A percentile compares a stretch with the other conserved stretches of the same genome.
phyloP scores from a whole-genome alignment of 2,797 vertebrate genomes.

The Streptopelia turtur region DNA sequence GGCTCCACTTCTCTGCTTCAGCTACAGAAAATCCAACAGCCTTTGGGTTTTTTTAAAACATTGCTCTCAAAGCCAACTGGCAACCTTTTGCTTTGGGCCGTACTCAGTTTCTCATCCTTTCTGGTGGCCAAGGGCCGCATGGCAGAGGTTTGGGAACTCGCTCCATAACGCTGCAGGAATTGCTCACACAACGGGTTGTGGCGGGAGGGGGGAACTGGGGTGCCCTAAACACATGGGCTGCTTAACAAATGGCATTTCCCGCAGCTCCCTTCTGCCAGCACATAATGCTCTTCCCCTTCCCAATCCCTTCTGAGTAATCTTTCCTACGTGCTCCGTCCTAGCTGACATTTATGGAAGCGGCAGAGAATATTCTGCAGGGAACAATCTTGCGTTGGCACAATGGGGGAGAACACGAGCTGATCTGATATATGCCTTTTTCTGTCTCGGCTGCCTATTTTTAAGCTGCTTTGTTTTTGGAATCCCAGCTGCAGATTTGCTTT shows the following conservation, averaged over 20 bases:
- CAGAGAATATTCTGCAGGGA: constrained; percentile 23
- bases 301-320: neutral
- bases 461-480: constrained; percentile 29
- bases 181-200: neutral
- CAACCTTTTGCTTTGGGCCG: neutral
- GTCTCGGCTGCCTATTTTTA: constrained; percentile 23
- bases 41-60: too few species aligned
- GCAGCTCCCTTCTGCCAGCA: neutral
- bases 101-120: neutral
- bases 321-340: neutral
- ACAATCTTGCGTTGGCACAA: neutral
- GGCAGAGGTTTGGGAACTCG: neutral
- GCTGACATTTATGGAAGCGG: constrained; percentile 31
- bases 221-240: neutral
- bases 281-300: neutral
- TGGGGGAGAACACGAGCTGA: neutral
- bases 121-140: neutral
- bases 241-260: neutral
- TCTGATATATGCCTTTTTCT: neutral
- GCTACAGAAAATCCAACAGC: neutral
- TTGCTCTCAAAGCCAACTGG: neutral
- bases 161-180: neutral
- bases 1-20: neutral
- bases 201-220: neutral
- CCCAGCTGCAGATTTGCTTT: constrained; percentile 29